Conservation (phyloP, 2,113 vertebrate genomes). For the Arizona elegans region DNA sequence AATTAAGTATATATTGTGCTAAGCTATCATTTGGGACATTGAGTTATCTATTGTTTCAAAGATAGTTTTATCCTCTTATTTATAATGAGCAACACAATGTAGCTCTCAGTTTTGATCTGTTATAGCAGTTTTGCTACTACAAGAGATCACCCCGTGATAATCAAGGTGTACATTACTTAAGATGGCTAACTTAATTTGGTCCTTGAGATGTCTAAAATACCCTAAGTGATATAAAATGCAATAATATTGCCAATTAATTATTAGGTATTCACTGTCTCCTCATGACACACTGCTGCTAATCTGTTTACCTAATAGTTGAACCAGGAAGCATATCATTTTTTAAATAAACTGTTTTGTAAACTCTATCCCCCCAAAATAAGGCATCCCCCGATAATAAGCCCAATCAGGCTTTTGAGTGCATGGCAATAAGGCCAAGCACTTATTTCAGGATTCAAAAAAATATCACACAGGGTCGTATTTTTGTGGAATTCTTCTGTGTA, state of each 20-base stretch:
- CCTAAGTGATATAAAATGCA: neutral
- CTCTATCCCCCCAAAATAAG: too few species aligned
- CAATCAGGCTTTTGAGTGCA: too few species aligned
- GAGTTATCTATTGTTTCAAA: neutral
- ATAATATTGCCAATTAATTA: neutral
- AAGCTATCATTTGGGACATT: neutral
- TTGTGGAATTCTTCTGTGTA: neutral
- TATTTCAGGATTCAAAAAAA: too few species aligned
- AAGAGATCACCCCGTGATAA: neutral
- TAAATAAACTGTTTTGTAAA: neutral
- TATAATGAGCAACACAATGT: neutral
- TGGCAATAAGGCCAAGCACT: too few species aligned
- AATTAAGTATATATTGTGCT: neutral
- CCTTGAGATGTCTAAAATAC: neutral
- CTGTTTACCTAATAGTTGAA: neutral
- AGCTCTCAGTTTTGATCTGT: conserved; percentile 1
- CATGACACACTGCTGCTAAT: neutral
- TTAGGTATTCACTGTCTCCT: neutral
- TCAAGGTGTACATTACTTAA: neutral
- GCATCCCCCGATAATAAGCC: too few species aligned
- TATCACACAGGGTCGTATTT: too few species aligned
- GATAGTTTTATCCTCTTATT: conserved; percentile 20
- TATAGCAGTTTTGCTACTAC: neutral
- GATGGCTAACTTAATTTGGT: neutral
- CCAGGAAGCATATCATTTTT: neutral